Evolutionary conservation across 2,113 vertebrate species (phyloP), one percentile per base, ranked within the genome.

Genomic region (Hippoglossus stenolepis): DNA sequence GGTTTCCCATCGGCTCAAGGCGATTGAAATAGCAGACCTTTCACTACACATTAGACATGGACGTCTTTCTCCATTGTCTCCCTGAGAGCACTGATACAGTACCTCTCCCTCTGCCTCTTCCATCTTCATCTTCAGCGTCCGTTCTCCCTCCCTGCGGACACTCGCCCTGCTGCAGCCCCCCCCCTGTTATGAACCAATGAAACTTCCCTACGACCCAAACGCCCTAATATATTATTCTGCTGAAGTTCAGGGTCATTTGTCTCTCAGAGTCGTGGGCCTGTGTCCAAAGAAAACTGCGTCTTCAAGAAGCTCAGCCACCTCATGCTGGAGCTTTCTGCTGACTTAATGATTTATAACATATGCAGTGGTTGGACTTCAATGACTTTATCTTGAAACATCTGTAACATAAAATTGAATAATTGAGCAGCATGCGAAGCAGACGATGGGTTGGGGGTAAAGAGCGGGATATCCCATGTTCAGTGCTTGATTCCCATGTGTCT

Each of bases 401-500:
- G 35, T 24, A 74, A 79, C 77, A 82, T 71, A 21, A 75, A 83
- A 83, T 70, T 40, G 43, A 87, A 85, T 85, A 80, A 77, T 54
- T 71, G 18, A 79, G 83, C 63, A 67, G 75, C 80, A 43, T 80
- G 60, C 65, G 70, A 58, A 63, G 70, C 35, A 0, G 73, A 45
- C 59, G 77, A 76, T 67, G 70, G 60, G 15, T 17, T 54, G 31
- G 59, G 47, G 62, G 65, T 66, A 70, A 77, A 84, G 21, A 80
- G 63, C 28, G 20, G 64, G 82, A 87, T 85, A 89, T 84, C 77
- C 77, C 80, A 69, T 75, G 70, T 88, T 82, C 73, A 67, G 1
- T 76, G 65, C 82, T 88, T 83, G 68, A 90, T 83, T 87, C 68
- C 71, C 66, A 15, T 65, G 53, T 18, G 47, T 82, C 80, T 82